phyloP scores from a whole-genome alignment of 2,888 invertebrate genomes.

The Chymomyza fuscimana region DNA sequence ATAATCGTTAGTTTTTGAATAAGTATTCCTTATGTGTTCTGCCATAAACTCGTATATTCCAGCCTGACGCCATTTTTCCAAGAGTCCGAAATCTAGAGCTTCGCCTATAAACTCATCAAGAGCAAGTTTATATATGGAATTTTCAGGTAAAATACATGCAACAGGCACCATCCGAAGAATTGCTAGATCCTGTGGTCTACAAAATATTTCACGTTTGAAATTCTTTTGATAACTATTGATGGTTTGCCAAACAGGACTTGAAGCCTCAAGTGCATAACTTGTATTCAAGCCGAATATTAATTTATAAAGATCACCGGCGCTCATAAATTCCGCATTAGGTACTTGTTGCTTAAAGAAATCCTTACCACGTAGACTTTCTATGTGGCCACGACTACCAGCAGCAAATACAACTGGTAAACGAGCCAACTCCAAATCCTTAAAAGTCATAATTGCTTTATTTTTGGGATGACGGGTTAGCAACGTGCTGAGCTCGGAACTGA shows the following conservation, averaged over 20 bases:
- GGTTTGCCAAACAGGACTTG: not conserved
- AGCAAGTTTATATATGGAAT: not conserved
- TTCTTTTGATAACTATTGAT: conserved; percentile 23
- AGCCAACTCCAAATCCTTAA: conserved; percentile 32
- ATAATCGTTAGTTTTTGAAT: not conserved
- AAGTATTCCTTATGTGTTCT: not conserved
- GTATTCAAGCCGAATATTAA: conserved; percentile 29
- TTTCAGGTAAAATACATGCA: not conserved
- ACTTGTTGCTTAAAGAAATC: conserved; percentile 11
- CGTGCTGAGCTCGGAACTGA: conserved; percentile 26
- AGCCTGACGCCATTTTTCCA: not conserved
- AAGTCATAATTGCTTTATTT: conserved; percentile 26
- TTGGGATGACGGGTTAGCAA: conserved; percentile 38
- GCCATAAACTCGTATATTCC: not conserved
- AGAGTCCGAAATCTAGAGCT: not conserved
- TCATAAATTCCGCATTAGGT: not conserved
- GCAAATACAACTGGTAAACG: conserved; percentile 31
- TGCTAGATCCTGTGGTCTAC: not conserved
- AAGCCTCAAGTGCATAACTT: conserved; percentile 38
- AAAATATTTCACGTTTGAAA: not conserved
- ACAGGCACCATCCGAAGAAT: not conserved
- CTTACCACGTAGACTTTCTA: not conserved
- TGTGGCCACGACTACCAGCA: too few relatives aligned
- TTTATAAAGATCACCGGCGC: not conserved
- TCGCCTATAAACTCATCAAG: not conserved